phyloP scores from a whole-genome alignment of 2,888 invertebrate species.

The Drosophila tripunctata region DNA sequence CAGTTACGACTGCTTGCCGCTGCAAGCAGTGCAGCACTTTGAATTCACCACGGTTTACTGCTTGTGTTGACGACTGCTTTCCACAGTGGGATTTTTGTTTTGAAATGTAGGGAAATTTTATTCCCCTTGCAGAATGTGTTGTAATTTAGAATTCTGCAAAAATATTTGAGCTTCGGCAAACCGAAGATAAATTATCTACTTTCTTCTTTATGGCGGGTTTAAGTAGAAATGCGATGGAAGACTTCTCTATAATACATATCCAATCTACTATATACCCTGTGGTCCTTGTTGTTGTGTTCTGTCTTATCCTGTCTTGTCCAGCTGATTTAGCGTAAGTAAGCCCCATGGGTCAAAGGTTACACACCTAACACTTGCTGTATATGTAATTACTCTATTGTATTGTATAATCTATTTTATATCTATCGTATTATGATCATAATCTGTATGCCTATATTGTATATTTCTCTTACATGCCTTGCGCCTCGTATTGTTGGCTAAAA shows the following conservation, averaged over 20 bases:
- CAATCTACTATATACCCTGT: conserved; percentile 34
- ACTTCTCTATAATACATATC: conserved; percentile 29
- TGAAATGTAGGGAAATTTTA: background rate
- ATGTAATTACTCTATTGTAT: no score
- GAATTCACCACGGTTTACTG: background rate
- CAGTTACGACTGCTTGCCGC: conserved; percentile 7
- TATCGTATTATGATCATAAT: conserved; percentile 39
- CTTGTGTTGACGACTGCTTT: conserved; percentile 9
- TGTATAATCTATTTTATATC: conserved; percentile 14
- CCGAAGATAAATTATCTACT: background rate
- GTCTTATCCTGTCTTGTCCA: conserved; percentile 44
- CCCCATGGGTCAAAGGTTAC: conserved; percentile 35
- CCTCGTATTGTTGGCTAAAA: conserved; percentile 67
- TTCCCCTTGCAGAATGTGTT: background rate
- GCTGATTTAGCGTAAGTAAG: conserved; percentile 57
- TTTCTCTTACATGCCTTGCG: conserved; percentile 80
- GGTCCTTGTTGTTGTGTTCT: conserved; percentile 44
- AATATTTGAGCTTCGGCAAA: background rate
- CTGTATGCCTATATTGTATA: conserved; percentile 37
- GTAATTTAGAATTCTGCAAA: background rate
- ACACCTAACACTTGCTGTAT: conserved; percentile 24
- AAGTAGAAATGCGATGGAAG: conserved; percentile 7
- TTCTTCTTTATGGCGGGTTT: background rate
- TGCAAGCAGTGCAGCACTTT: conserved; percentile 21
- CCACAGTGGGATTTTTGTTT: background rate